Evolutionary conservation across 2,113 vertebrate genomes (phyloP).

Genomic region (Hydrolagus affinis): DNA sequence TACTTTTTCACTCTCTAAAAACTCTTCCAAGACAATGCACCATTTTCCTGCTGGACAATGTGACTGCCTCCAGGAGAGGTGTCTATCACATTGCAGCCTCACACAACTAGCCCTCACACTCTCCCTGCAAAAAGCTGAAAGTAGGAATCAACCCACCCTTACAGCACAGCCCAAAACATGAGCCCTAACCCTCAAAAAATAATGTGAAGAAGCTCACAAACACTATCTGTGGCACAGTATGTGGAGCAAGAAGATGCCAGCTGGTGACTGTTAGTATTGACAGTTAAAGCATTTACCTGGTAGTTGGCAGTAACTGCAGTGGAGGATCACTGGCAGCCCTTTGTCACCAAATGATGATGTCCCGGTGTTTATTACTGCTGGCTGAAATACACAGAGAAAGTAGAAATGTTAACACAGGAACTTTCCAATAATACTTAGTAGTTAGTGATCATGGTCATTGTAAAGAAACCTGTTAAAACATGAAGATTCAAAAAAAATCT

Average conservation of each 20-base stretch:
- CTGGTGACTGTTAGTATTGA: not conserved
- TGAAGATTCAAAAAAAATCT: too few species aligned
- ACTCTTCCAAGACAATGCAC: too few species aligned
- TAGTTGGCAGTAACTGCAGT: constrained; percentile 14
- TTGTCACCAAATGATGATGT: constrained; percentile 30
- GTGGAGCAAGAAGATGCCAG: not conserved
- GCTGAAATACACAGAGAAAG: constrained; percentile 3
- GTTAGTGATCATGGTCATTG: not conserved
- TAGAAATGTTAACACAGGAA: not conserved
- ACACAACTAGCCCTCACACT: not conserved
- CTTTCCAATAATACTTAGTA: not conserved
- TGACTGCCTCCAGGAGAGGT: too few species aligned
- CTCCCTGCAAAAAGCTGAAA: not conserved
- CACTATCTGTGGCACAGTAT: not conserved
- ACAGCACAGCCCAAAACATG: not conserved
- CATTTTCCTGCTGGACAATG: too few species aligned
- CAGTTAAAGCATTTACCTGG: not conserved
- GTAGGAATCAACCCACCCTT: not conserved
- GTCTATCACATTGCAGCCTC: too few species aligned
- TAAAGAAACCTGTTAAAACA: not conserved
- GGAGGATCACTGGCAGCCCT: constrained; percentile 5
- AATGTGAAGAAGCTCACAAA: not conserved
- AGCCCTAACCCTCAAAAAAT: not conserved
- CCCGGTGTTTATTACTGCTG: constrained; percentile 18
- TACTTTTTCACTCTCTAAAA: too few species aligned